Base-by-base conservation (phyloP, 2,888 invertebrate genomes). In the Schrankia costaestrigalis region DNA sequence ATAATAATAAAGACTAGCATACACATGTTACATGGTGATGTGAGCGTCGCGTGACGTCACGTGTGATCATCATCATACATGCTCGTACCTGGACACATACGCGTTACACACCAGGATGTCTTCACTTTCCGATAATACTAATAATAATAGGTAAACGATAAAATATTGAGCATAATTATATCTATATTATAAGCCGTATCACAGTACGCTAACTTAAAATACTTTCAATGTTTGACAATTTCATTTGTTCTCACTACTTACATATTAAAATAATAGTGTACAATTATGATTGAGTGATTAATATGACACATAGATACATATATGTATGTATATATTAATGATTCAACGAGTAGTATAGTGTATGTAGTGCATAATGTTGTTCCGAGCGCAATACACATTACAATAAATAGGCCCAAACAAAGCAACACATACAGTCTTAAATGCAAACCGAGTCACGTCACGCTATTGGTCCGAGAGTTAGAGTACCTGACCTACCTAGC, bases 1-100 rank as follows among this genome's bases (percentile, higher is more conserved):
- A 71, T 73, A 66, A 74, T 77, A 71, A 75, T 80, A 81, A 78
- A 86, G 88, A 88, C 88, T 88, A 88, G 88, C 85, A 88, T 85
- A 86, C 71, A 83, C 78, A 78, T 75, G 66, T 78, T 66, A 68
- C 59, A 68, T 65, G 9, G n/a, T 21, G 13, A 6, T 13, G 31
- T 17, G 6, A 13, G 13, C 31, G 28, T 8, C 12, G 11, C 15
- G 26, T 5, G 18, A 17, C 2, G 13, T 3, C 18, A n/a, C 12
- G 15, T 1, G 13, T 25, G 10, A n/a, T n/a, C n/a, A n/a, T n/a
- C n/a, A n/a, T n/a, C n/a, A n/a, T n/a, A n/a, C n/a, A n/a, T n/a
- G n/a, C 13, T 18, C 14, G 0, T 17, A n/a, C 4, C 3, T 13
- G n/a, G 23, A 7, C 19, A 7, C 8, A 2, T 40, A 6, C 23